Evolutionary conservation across 2,113 vertebrate genomes (phyloP).

Genomic region (Butorides virescens): DNA sequence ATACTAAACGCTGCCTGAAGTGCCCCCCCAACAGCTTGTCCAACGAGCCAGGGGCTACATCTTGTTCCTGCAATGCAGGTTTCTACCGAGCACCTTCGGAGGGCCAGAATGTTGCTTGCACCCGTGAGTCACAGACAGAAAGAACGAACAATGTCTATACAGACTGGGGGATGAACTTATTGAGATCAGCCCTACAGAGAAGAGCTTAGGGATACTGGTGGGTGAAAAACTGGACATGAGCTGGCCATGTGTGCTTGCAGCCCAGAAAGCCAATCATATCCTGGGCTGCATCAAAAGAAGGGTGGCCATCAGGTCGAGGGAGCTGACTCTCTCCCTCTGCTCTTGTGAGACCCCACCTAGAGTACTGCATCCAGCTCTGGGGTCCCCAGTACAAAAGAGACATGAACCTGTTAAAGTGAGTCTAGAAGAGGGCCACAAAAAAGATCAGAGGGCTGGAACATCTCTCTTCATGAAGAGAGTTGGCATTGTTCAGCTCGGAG

Average conservation of each 20-base stretch:
- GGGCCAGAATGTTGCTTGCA: slow-evolving; percentile 67
- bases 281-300: neutral
- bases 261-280: neutral
- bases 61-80: slow-evolving; percentile 69
- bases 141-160: neutral
- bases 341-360: neutral
- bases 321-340: neutral
- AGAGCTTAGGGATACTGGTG: neutral
- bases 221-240: neutral
- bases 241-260: neutral
- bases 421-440: neutral
- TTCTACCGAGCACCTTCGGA: slow-evolving; percentile 69
- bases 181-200: neutral
- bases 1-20: slow-evolving; percentile 57
- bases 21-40: slow-evolving; percentile 75
- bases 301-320: rapidly evolving
- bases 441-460: neutral
- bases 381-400: neutral
- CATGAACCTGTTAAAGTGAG: neutral
- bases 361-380: neutral
- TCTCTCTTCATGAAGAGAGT: neutral
- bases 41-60: slow-evolving; percentile 14
- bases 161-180: neutral
- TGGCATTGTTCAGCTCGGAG: neutral
- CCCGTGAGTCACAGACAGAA: slow-evolving; percentile 65